Evolutionary conservation across 1,140 invertebrate species (phyloP), one percentile per base, ranked within the genome.

Genomic region (Augochlora pura): DNA sequence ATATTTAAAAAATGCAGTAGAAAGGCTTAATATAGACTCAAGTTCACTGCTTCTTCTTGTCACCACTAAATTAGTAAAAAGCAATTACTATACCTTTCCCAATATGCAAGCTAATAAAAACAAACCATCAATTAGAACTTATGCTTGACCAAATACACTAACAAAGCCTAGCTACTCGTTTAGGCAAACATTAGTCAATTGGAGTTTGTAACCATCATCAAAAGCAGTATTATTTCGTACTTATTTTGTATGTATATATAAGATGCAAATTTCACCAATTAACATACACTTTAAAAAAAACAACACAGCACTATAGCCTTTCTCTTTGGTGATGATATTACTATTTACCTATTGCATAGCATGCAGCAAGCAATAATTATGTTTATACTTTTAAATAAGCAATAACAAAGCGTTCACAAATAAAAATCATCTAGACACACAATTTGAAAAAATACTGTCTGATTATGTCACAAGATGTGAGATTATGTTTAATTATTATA

Each of bases 51-150:
- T 76, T 69, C 81, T 79, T 81, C 23, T 71, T 57, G 39, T 77
- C 23, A 57, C 74, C 42, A 65, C 72, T 76, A 69, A 75, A 71
- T 88, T 82, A 80, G 46, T 85, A 84, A 68, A 83, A 80, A 90
- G 85, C 83, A 87, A 76, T 75, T 90, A 90, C 88, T 88, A 74
- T 92, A 92, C 91, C 89, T 92, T 92, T 90, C 89, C 92, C 89
- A 92, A 88, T 89, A 88, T 91, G 92, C 90, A 88, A 93, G 92
- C 91, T 93, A 89, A 90, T 88, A 87, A 87, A 91, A 91, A 91
- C 84, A 88, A 90, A 70, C 88, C 71, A 87, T 82, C 75, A 77
- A 85, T 88, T 87, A 87, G 79, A 80, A 81, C 60, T 81, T 80
- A 68, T 70, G 60, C 25, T 74, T 69, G 65, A 73, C 74, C 62